Percentiles rank a stretch among this genome's conserved stretches.
These are phyloP conservation scores for Tetrao urogallus DNA, from an alignment of 2,113 vertebrate species.

Conservation along the genomic window DNA sequence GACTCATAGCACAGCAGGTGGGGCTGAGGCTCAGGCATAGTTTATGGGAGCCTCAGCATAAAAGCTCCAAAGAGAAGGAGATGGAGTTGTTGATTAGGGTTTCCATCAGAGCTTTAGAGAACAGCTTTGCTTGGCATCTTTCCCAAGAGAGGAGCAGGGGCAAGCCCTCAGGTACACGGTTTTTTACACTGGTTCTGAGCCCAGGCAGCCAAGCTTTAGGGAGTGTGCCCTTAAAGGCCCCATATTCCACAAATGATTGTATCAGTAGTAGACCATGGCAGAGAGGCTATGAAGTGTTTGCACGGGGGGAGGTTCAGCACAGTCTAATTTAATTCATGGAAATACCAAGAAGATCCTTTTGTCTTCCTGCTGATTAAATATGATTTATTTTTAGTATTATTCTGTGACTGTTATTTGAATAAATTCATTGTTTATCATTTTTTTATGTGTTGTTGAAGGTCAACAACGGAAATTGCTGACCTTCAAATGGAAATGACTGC, in stretches of 20 bases:
- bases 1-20: background rate
- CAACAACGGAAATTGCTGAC: background rate
- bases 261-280: background rate
- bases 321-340: background rate
- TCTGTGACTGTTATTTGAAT: background rate
- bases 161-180: background rate
- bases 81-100: background rate
- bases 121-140: background rate
- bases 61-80: background rate
- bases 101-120: background rate
- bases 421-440: background rate
- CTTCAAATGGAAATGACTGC: background rate
- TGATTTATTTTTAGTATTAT: rapidly evolving
- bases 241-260: background rate
- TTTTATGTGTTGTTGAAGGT: background rate
- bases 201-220: background rate
- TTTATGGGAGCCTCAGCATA: background rate
- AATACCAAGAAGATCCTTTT: background rate
- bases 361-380: background rate
- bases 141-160: background rate
- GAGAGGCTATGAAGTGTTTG: background rate
- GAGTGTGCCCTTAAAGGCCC: background rate
- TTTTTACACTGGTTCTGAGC: background rate
- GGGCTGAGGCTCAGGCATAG: background rate
- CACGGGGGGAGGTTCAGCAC: background rate